Evolutionary conservation across 2,113 vertebrate genomes (phyloP), one percentile per base, ranked within the genome.

Genomic region (Helogale parvula): DNA sequence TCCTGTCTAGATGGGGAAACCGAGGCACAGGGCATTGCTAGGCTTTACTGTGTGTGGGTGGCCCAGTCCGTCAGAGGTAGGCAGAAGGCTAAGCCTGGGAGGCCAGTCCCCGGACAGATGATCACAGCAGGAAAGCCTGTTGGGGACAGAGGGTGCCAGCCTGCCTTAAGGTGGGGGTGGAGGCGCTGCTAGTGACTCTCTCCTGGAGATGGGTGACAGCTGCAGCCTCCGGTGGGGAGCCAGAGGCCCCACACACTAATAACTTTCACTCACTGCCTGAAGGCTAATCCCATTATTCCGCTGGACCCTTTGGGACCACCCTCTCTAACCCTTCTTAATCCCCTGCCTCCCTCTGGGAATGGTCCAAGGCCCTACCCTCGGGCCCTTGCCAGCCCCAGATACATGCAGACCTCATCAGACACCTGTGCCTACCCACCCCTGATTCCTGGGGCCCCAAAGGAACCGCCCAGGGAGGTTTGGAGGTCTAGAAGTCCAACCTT

Each of bases 211-310:
- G 93, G 91, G 79, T 80, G 97, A 96, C 97, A 98, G 97, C 97
- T 98, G 97, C 60, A 15, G 81, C 81, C 77, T 68, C 33, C 27
- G 38, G 90, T 81, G 88, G 96, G 88, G 88, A 66, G 92, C 50
- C 83, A 41, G 90, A 94, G 81, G 88, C 95, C 88, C 93, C 94
- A 81, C 95, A 93, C 1, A 23, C 63, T 95, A 96, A 89, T 83
- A 94, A 98, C 98, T 98, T 98, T 98, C 97, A 98, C 97, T 98
- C 60, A 10, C 76, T 93, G 95, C 66, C 88, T 15, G 31, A 80
- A 69, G 31, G 72, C 94, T 98, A 98, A 98, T 98, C 97, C 93
- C 89, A 94, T 98, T 97, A 97, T 94, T 97, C 77, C 38, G n/a
- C 47, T 17, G 81, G 97, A 94, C 94, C 97, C 90, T 83, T 81